Conservation (phyloP, 2,888 invertebrate species). For the Eupithecia tripunctaria region DNA sequence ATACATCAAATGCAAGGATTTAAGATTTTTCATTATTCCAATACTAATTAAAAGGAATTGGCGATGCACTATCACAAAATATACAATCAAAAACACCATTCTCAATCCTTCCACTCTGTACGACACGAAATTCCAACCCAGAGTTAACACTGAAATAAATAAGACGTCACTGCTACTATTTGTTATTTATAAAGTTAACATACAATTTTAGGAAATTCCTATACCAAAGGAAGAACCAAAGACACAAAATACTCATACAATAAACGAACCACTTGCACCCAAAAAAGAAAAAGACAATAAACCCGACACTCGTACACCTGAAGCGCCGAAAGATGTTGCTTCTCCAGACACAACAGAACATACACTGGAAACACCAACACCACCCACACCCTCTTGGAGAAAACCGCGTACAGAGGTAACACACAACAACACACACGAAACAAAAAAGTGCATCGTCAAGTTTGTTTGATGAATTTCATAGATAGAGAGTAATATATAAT, state of each 20-base stretch:
- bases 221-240: conserved; percentile 10
- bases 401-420: conserved; percentile 48
- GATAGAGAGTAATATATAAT: neutral
- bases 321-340: neutral
- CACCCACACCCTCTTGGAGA: conserved; percentile 57
- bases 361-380: conserved; percentile 47
- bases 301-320: neutral
- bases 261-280: neutral
- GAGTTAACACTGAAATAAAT: neutral
- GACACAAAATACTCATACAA: conserved; percentile 9
- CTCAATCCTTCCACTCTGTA: neutral
- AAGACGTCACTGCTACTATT: neutral
- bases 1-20: conserved; percentile 44
- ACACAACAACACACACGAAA: conserved; percentile 35
- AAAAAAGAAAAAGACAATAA: neutral
- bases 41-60: conserved; percentile 46
- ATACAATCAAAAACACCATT: conserved; percentile 14
- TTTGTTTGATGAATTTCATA: conserved; percentile 1
- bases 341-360: conserved; percentile 37
- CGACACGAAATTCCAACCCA: neutral
- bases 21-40: conserved; percentile 50
- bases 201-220: conserved; percentile 18
- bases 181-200: neutral
- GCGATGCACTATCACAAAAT: conserved; percentile 56
- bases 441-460: conserved; percentile 28